phyloP scores from a whole-genome alignment of 2,113 vertebrate genomes.

The Oostethus manadensis region DNA sequence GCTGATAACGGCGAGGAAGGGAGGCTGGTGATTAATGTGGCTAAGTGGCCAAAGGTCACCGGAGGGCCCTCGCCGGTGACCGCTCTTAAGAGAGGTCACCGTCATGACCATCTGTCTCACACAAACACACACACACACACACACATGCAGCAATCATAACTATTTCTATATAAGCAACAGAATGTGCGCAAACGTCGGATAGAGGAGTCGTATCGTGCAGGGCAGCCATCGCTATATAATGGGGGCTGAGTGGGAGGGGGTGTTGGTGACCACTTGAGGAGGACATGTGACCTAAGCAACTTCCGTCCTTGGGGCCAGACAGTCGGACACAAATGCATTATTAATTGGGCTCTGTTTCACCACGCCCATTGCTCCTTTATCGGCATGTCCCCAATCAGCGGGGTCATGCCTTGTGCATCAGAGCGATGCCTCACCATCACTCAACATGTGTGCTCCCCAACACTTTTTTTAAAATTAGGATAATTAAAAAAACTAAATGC shows the following conservation, averaged over 20 bases:
- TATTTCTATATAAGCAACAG: not conserved
- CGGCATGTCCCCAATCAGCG: slow-evolving; percentile 43
- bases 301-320: slow-evolving; percentile 57
- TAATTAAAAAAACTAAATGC: not conserved
- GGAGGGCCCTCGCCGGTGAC: slow-evolving; percentile 73
- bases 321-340: slow-evolving; percentile 67
- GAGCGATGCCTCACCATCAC: no score
- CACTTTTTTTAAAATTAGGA: not conserved
- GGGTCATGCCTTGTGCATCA: slow-evolving; percentile 45
- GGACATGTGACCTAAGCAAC: slow-evolving; percentile 57
- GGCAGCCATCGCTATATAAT: not conserved
- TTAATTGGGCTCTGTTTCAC: slow-evolving; percentile 66
- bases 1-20: slow-evolving; percentile 75
- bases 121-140: slow-evolving; percentile 26
- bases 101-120: slow-evolving; percentile 78
- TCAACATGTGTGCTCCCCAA: slow-evolving; percentile 17
- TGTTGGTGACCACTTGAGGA: slow-evolving; percentile 58
- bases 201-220: not conserved
- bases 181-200: not conserved
- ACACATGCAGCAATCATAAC: slow-evolving; percentile 1
- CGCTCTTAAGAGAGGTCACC: slow-evolving; percentile 87
- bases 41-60: slow-evolving; percentile 87
- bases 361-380: slow-evolving; percentile 56
- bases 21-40: slow-evolving; percentile 89
- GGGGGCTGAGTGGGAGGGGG: slow-evolving; percentile 45